Base-by-base conservation (phyloP, 2,797 vertebrate species). In the Spondyliosoma cantharus region DNA sequence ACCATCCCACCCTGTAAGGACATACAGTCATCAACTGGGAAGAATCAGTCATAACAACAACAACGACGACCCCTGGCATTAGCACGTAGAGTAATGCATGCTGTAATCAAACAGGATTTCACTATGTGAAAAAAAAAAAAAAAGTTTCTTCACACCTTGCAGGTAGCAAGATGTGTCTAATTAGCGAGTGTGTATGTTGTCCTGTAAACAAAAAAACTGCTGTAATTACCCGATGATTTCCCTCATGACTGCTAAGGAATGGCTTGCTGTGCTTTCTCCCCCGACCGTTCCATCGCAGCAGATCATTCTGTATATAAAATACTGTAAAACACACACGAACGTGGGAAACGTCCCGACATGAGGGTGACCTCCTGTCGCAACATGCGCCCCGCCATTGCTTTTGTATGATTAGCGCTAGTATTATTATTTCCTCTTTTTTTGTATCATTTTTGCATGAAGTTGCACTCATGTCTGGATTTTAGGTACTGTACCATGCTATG, bases 21-120 rank as follows among this genome's bases (percentile, higher is more conserved):
- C 85, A 86, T 74, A 79, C 87, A 86, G 88, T 93, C 87, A 86
- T 90, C 88, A 83, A 76, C 74, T 85, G 88, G 90, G 84, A 85
- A 83, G 90, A 89, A 82, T 88, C 90, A 85, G 85, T 82, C 76
- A 81, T 89, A 86, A 72, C 85, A 81, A 81, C 73, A 73, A 71
- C 77, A 68, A 58, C 72, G 74, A 79, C 86, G 82, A 61, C 70
- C 83, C 85, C 90, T 86, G 91, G 91, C 94, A 91, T 94, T 93
- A 93, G 91, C 92, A 93, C 93, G 87, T 93, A 93, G 93, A 94
- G 86, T 92, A 93, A 94, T 94, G 95, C 95, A 95, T 96, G 95
- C 95, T 94, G 90, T 94, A 90, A 91, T 89, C 90, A 84, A 91
- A 92, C 91, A 90, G 91, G 93, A 94, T 93, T 94, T 95, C 93